A percentile compares a stretch with the other conserved stretches of the same genome.
Evolutionary conservation across 2,113 vertebrate genomes (phyloP).

Genomic region (Oreochromis aureus): DNA sequence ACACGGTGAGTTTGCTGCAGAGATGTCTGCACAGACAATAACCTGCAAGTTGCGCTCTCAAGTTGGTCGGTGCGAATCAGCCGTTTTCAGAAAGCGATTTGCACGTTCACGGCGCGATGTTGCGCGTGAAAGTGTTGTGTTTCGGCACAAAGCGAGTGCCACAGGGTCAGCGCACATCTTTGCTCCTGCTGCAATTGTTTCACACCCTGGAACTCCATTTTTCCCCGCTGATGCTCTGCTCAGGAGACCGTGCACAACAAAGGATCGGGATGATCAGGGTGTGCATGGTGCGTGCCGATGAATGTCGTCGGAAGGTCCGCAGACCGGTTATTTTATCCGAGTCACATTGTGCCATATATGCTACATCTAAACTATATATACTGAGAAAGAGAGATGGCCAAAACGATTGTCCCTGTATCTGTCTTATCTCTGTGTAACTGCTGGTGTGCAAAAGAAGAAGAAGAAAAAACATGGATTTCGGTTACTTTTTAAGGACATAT

Average conservation of each 20-base stretch:
- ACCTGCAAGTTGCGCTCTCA: constrained; percentile 38
- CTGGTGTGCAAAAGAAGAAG: background rate
- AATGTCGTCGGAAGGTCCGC: background rate
- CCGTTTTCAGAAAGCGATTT: background rate
- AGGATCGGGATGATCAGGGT: constrained; percentile 31
- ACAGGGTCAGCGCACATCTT: background rate
- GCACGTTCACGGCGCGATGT: background rate
- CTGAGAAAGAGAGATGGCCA: background rate
- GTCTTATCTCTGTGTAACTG: background rate
- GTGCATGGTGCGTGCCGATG: background rate
- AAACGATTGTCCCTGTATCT: background rate
- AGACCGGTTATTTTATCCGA: background rate
- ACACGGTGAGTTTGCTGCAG: constrained; percentile 1
- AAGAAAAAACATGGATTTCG: background rate
- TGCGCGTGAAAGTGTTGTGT: too few relatives aligned
- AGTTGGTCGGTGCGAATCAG: constrained; percentile 7
- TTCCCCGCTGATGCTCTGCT: constrained; percentile 9
- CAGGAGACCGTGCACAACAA: constrained; percentile 41
- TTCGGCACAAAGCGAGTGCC: background rate
- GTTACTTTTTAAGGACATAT: background rate
- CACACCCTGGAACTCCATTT: constrained; percentile 19
- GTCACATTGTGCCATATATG: background rate
- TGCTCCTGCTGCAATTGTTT: background rate
- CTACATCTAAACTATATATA: background rate
- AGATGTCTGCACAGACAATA: constrained; percentile 20